phyloP scores from a whole-genome alignment of 30 jellyfish, hydroid and myxozoan species.

The Hydractinia echinata region DNA sequence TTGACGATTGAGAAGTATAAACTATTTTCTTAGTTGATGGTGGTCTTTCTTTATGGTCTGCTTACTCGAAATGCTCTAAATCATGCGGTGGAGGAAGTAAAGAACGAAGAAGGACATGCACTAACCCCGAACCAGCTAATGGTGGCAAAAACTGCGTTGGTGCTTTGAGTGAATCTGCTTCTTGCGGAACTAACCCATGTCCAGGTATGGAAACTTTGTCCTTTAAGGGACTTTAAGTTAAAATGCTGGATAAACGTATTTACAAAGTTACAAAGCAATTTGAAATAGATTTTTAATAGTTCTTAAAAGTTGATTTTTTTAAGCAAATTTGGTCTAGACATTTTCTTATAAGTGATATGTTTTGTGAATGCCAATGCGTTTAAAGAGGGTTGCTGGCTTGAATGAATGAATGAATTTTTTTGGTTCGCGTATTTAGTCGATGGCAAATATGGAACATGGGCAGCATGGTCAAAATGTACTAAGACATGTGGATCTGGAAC shows the following conservation, averaged over 20 bases:
- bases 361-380: too few relatives aligned
- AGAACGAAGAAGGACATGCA: slow-evolving; percentile 50
- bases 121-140: slow-evolving; percentile 54
- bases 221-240: neutral
- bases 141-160: slow-evolving; percentile 56
- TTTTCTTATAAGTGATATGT: too few relatives aligned
- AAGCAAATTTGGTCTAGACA: too few relatives aligned
- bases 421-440: too few relatives aligned
- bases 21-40: slow-evolving; percentile 49
- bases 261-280: too few relatives aligned
- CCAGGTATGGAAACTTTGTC: slow-evolving; percentile 36
- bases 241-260: neutral
- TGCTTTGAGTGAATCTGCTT: neutral
- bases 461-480: too few relatives aligned
- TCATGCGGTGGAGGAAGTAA: slow-evolving; percentile 67
- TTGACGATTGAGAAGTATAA: neutral
- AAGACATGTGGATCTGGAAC: too few relatives aligned
- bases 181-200: slow-evolving; percentile 46
- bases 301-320: too few relatives aligned
- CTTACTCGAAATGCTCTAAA: slow-evolving; percentile 36
- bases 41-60: slow-evolving; percentile 62
- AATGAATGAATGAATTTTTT: too few relatives aligned
- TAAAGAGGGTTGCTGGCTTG: too few relatives aligned
- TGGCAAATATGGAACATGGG: too few relatives aligned
- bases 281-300: too few relatives aligned